A percentile compares a stretch with the other conserved stretches of the same genome.
Conservation (phyloP, 2,888 invertebrate genomes). For the Tipula helvola region DNA sequence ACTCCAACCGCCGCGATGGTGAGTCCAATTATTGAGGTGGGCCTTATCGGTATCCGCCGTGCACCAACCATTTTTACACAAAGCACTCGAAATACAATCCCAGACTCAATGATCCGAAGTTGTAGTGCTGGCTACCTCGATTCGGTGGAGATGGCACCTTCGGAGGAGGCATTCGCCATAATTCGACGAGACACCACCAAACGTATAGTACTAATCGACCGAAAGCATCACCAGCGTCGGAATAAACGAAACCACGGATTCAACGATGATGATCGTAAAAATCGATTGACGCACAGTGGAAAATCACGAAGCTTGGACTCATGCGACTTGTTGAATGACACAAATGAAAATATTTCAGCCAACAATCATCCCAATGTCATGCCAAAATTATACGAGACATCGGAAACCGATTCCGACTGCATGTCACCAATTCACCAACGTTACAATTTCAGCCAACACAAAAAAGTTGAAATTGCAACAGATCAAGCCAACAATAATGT, state of each 20-base stretch:
- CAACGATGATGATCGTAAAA: conserved; percentile 14
- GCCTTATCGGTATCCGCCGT: conserved; percentile 23
- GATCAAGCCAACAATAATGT: background rate
- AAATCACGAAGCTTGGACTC: conserved; percentile 73
- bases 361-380: conserved; percentile 26
- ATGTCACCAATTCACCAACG: background rate
- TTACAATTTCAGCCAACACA: background rate
- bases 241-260: conserved; percentile 22
- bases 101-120: conserved; percentile 66
- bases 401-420: conserved; percentile 24
- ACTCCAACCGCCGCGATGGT: conserved; percentile 29
- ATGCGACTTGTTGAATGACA: conserved; percentile 53
- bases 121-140: conserved; percentile 84
- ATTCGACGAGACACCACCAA: conserved; percentile 58
- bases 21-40: background rate
- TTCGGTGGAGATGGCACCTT: conserved; percentile 64
- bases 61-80: conserved; percentile 53
- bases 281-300: conserved; percentile 32
- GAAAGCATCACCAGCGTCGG: conserved; percentile 39
- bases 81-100: conserved; percentile 40
- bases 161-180: conserved; percentile 58
- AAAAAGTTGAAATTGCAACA: background rate
- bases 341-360: conserved; percentile 20
- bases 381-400: conserved; percentile 30
- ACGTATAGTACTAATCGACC: conserved; percentile 61